These are phyloP conservation scores for Drosophila niveifrons DNA, from an alignment of 2,888 invertebrate species.

Conservation along the genomic window DNA sequence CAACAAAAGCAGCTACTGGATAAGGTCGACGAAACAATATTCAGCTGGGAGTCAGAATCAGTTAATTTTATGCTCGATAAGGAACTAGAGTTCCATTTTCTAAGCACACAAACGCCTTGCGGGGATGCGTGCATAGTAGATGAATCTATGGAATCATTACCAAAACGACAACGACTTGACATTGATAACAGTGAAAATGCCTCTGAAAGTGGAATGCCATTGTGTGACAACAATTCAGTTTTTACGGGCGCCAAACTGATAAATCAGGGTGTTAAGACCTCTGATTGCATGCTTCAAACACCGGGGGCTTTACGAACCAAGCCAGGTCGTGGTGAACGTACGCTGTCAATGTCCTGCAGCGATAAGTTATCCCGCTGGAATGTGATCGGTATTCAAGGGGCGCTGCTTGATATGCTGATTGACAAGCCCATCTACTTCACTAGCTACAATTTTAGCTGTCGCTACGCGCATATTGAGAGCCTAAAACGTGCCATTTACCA, in stretches of 20 bases:
- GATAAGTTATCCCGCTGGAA: slow-evolving; percentile 97
- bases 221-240: slow-evolving; percentile 36
- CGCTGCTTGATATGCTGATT: slow-evolving; percentile 90
- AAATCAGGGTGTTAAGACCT: slow-evolving; percentile 61
- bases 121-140: slow-evolving; percentile 95
- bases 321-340: slow-evolving; percentile 95
- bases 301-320: slow-evolving; percentile 92
- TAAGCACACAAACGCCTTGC: slow-evolving; percentile 95
- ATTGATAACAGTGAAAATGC: not conserved
- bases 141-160: not conserved
- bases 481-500: slow-evolving; percentile 87
- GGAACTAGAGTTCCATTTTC: slow-evolving; percentile 91
- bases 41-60: slow-evolving; percentile 75
- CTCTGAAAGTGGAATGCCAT: slow-evolving; percentile 1
- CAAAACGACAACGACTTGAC: slow-evolving; percentile 56
- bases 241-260: slow-evolving; percentile 95
- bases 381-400: slow-evolving; percentile 93
- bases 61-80: slow-evolving; percentile 86
- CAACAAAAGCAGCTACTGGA: slow-evolving; percentile 42
- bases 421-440: slow-evolving; percentile 89
- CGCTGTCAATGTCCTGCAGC: slow-evolving; percentile 96
- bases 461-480: slow-evolving; percentile 87
- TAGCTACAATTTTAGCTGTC: slow-evolving; percentile 90
- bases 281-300: slow-evolving; percentile 88
- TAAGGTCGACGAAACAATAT: slow-evolving; percentile 74